Evolutionary conservation across 2,797 vertebrate species (phyloP).

Genomic region (Phoeniculus purpureus): DNA sequence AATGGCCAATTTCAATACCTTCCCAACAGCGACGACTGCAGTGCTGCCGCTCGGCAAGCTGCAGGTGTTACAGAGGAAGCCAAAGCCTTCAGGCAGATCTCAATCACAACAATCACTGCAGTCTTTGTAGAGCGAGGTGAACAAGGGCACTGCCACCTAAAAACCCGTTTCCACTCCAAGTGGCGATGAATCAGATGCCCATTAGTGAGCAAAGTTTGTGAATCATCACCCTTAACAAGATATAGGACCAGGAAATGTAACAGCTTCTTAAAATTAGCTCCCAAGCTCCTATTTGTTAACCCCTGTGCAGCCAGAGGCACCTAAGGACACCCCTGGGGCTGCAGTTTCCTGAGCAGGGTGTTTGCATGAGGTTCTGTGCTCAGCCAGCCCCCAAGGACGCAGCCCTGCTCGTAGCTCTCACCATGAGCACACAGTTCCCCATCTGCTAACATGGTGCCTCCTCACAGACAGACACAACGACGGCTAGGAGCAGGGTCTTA

Average conservation of each 20-base stretch:
- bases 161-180: constrained; percentile 31
- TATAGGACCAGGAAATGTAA: background rate
- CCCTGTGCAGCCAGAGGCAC: background rate
- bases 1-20: background rate
- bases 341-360: background rate
- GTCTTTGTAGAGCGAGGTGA: constrained; percentile 40
- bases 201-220: constrained; percentile 41
- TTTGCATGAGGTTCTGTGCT: background rate
- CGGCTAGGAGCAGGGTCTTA: background rate
- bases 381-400: background rate
- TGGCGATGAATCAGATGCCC: constrained; percentile 26
- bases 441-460: background rate
- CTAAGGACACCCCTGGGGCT: background rate
- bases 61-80: background rate
- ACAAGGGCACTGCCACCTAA: constrained; percentile 23
- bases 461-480: background rate
- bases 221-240: constrained; percentile 22
- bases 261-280: background rate
- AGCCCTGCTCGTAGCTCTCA: background rate
- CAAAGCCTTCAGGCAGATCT: background rate
- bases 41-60: background rate
- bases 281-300: background rate
- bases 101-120: constrained; percentile 43
- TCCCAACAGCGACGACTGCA: background rate
- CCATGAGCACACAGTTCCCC: background rate